Conservation (phyloP, 2,888 invertebrate genomes). For the Steromphala cineraria region DNA sequence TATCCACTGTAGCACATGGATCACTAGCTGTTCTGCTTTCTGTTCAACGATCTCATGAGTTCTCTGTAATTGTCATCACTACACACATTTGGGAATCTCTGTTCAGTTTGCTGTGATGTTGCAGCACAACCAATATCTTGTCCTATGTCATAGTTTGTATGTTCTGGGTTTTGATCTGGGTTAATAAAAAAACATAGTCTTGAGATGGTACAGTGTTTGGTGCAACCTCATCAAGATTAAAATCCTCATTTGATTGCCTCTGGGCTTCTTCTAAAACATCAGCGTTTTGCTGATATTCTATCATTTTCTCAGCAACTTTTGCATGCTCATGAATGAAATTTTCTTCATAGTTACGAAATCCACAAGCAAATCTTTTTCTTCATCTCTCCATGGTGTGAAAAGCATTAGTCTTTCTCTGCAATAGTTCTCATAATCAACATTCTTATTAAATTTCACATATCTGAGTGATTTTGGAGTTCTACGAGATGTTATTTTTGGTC, state of each 20-base stretch:
- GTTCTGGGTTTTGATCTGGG: constrained; percentile 22
- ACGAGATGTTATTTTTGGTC: constrained; percentile 10
- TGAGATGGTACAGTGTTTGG: constrained; percentile 28
- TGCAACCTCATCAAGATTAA: constrained; percentile 37
- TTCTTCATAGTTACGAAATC: constrained; percentile 19
- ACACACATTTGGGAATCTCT: constrained; percentile 25
- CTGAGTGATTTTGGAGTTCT: constrained; percentile 30
- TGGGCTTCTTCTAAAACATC: constrained; percentile 32
- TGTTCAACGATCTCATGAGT: constrained; percentile 38
- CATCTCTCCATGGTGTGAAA: constrained; percentile 62
- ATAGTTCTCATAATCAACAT: constrained; percentile 50
- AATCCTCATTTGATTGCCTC: constrained; percentile 26
- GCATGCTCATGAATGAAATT: not conserved
- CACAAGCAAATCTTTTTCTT: constrained; percentile 36
- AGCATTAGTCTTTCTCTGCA: constrained; percentile 51
- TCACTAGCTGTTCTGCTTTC: constrained; percentile 39
- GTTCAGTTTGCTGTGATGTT: constrained; percentile 16
- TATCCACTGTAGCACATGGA: constrained; percentile 33
- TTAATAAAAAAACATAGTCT: not conserved
- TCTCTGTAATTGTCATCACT: constrained; percentile 35
- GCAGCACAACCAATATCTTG: constrained; percentile 35
- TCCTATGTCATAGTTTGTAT: constrained; percentile 40
- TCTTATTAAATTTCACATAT: constrained; percentile 42
- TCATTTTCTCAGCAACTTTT: constrained; percentile 24
- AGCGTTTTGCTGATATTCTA: constrained; percentile 32